Evolutionary conservation across 2,888 invertebrate genomes (phyloP).

Genomic region (Volucella zonaria): DNA sequence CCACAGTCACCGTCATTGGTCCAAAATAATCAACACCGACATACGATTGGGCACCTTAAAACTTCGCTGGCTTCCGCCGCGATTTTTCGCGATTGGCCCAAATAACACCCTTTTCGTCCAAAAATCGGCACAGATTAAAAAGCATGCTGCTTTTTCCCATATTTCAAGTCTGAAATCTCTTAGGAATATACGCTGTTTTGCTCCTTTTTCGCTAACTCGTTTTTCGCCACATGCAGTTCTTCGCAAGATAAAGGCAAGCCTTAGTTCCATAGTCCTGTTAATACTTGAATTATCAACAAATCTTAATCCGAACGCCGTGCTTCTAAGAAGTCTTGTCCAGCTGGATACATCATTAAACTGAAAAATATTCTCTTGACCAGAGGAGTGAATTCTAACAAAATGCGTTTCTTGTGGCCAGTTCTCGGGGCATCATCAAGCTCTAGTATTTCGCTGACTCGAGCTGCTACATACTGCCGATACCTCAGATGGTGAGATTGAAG

Average conservation of each 20-base stretch:
- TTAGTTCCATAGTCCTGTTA: too few relatives aligned
- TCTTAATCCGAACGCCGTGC: neutral
- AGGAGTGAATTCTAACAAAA: neutral
- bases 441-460: conserved; percentile 46
- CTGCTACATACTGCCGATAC: conserved; percentile 56
- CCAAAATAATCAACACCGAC: too few relatives aligned
- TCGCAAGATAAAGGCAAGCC: neutral
- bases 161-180: neutral
- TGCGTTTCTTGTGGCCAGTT: neutral
- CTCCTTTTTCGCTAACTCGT: neutral
- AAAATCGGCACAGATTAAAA: conserved; percentile 2
- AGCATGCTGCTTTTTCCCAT: conserved; percentile 1
- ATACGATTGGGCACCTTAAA: neutral
- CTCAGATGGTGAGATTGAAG: conserved; percentile 67
- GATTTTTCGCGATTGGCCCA: conserved; percentile 1
- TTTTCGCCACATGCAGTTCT: conserved; percentile 19
- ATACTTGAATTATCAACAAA: neutral
- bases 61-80: neutral
- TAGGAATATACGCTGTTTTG: neutral
- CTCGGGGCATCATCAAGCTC: conserved; percentile 27
- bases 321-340: neutral
- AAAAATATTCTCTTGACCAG: neutral
- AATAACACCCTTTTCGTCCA: conserved; percentile 6
- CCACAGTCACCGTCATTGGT: too few relatives aligned
- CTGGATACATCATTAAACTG: neutral